Base-by-base conservation (phyloP, 2,797 vertebrate species). In the Eulemur mongoz region DNA sequence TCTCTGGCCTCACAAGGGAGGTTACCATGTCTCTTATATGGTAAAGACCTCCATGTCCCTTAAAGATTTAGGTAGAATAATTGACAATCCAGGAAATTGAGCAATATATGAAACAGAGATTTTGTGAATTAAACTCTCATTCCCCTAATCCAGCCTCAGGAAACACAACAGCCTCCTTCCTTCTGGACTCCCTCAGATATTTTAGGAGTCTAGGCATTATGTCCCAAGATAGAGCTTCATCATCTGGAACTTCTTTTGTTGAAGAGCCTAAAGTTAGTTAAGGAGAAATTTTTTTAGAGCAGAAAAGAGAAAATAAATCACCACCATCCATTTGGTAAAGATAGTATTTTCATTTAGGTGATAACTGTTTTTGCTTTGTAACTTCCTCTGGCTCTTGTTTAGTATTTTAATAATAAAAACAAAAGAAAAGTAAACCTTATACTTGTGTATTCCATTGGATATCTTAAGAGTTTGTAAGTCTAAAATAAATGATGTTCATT, bases 11-110 rank as follows among this genome's bases (percentile, higher is more conserved):
- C 57, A 67, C n/a, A 54, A 76, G 40, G 59, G 87, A 95, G 43
- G 27, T 92, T 79, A 61, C 86, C 45, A 95, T 35, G 52, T 92
- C 80, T 95, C 90, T 95, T 76, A 52, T 57, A 22, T 52, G n/a
- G 52, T 40, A 85, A 94, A 94, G 84, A 32, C 79, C 45, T 90
- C 89, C 30, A 2, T 59, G 38, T 76, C 54, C 72, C 86, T 92
- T 91, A n/a, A 95, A 92, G 88, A 91, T 89, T 54, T 88, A 81
- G 61, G 72, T 69, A 75, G 72, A 10, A 20, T 92, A 82, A 91
- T 67, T 95, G 96, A 88, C 81, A 96, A 89, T 87, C 43, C 85
- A 78, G 90, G 92, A 94, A 94, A 94, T 20, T 85, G 86, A 94
- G 15, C 72, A 87, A 63, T 85, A 40, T 84, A 40, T 84, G 80